Evolutionary conservation across 2,888 invertebrate species (phyloP), one percentile per base, ranked within the genome.

Genomic region (Hydropsyche betteni): DNA sequence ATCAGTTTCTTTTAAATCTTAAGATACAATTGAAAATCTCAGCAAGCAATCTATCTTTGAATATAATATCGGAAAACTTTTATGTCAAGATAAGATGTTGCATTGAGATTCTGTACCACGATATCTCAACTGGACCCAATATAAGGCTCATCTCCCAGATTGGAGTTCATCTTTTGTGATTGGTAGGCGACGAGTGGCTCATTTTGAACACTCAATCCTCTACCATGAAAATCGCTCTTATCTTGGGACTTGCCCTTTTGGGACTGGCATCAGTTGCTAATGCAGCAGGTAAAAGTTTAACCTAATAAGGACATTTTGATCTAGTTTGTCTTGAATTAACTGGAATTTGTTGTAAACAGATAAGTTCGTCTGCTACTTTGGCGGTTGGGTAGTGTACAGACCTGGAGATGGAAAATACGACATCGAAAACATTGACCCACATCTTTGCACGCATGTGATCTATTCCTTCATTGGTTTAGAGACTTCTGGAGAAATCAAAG

Each of bases 391-490:
- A 0, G 83, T 83, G 0, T 86, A 86, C 78, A 82, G 87, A 16
- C 83, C 81, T 0, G 83, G 81, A 5, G 79, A 80, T 55, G 87
- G 86, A 1, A 83, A 85, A 76, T 87, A 86, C 80, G 82, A 84
- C 0, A 83, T 87, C 1, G 81, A 83, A 61, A 75, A 85, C 77
- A 86, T 88, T 75, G 84, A 87, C 72, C 84, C 88, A 0, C 80
- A 70, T 16, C 81, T 74, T 36, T 74, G 69, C 52, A 94, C 94
- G 0, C 94, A 94, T 81, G 75, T 92, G 61, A 88, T 94, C 12
- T 95, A 94, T 81, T 84, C 91, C 0, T 95, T 95, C 81, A 88
- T 90, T 36, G 94, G 94, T 0, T 85, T 94, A 8, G 83, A 88
- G 51, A 76, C 81, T 0, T 84, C 86, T 64, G 90, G 90, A 0